phyloP scores from a whole-genome alignment of 1,140 invertebrate genomes.

The Lineus longissimus region DNA sequence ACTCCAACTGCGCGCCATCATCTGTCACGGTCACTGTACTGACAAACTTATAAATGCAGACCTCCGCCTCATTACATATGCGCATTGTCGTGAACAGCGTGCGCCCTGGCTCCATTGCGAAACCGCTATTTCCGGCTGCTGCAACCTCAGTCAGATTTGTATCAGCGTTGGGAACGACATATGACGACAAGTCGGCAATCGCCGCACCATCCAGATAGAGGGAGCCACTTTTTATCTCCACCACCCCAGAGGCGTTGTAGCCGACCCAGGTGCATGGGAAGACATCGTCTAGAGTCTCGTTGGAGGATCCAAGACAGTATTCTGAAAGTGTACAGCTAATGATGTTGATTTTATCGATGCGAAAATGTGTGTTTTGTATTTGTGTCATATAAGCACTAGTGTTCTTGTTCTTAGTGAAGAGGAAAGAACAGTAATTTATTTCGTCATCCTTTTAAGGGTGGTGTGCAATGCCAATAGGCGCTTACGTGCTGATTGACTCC shows the following conservation, averaged over 20 bases:
- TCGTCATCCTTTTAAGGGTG: too few relatives aligned
- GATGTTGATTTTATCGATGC: too few relatives aligned
- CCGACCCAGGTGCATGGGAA: constrained; percentile 22
- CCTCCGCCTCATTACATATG: constrained; percentile 23
- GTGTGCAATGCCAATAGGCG: too few relatives aligned
- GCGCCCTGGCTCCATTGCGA: constrained; percentile 18
- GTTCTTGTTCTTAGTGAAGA: too few relatives aligned
- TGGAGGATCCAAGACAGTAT: constrained; percentile 18
- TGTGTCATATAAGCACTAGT: too few relatives aligned
- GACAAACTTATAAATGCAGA: constrained; percentile 11
- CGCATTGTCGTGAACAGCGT: constrained; percentile 16
- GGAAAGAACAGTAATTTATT: too few relatives aligned
- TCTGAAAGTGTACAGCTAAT: too few relatives aligned
- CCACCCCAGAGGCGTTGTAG: constrained; percentile 11
- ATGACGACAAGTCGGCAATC: constrained; percentile 7
- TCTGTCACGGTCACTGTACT: constrained; percentile 11
- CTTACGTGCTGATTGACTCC: too few relatives aligned
- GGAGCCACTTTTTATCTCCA: constrained; percentile 19
- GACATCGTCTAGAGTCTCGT: constrained; percentile 18
- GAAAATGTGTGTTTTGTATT: too few relatives aligned
- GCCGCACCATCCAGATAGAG: constrained; percentile 16
- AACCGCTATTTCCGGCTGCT: constrained; percentile 4
- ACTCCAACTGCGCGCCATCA: constrained; percentile 7
- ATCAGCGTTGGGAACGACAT: neutral
- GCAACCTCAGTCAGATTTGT: neutral